Conservation (phyloP, 1,140 invertebrate species). For the Lasaia peninsularis region DNA sequence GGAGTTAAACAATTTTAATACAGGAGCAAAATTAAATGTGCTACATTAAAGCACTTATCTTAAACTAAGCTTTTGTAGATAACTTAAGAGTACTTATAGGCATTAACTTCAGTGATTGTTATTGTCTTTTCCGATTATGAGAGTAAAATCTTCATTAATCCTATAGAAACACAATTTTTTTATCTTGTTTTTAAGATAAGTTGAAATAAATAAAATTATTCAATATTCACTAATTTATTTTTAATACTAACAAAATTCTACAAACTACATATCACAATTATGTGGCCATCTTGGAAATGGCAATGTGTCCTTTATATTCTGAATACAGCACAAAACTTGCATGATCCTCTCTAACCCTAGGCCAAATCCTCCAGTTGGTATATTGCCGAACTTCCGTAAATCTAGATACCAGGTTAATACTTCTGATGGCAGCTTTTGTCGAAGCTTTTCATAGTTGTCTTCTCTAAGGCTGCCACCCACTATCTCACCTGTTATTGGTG, state of each 20-base stretch:
- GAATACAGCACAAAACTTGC: conserved; percentile 87
- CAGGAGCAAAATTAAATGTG: too few relatives aligned
- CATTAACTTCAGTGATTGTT: too few relatives aligned
- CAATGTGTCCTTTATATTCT: conserved; percentile 95
- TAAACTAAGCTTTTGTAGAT: too few relatives aligned
- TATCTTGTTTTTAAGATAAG: too few relatives aligned
- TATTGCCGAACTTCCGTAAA: conserved; percentile 91
- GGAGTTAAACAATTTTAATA: too few relatives aligned
- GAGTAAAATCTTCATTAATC: too few relatives aligned
- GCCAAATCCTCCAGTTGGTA: conserved; percentile 95
- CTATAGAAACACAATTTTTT: too few relatives aligned
- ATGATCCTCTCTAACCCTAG: conserved; percentile 96
- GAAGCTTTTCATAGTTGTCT: conserved; percentile 83
- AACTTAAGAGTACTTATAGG: too few relatives aligned
- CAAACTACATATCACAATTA: conserved; percentile 76
- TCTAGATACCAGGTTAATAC: conserved; percentile 94
- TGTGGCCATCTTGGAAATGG: conserved; percentile 97
- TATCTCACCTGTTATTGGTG: conserved; percentile 93
- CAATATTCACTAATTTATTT: neutral
- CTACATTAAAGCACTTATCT: too few relatives aligned
- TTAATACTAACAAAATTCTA: neutral
- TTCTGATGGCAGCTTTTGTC: conserved; percentile 79
- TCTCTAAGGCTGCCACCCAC: conserved; percentile 96
- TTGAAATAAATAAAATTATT: neutral
- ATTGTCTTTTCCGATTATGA: too few relatives aligned